A percentile compares a stretch with the other conserved stretches of the same genome.
phyloP scores from a whole-genome alignment of 2,888 invertebrate genomes.

The Bursaphelenchus okinawaensis region DNA sequence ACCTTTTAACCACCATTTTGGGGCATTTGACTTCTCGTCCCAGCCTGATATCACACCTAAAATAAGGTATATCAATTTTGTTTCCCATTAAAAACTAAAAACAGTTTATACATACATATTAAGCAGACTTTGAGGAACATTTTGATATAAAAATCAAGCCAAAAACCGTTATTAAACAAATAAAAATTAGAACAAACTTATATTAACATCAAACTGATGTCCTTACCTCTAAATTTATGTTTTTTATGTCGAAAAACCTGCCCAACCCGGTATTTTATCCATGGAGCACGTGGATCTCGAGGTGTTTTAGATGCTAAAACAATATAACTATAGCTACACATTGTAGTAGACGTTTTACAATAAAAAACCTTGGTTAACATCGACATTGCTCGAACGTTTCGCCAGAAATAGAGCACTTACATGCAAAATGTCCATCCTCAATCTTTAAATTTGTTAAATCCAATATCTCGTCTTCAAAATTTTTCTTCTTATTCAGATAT shows the following conservation, averaged over 20 bases:
- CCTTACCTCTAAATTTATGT: background rate
- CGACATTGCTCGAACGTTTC: too few species aligned
- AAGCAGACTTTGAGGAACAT: too few species aligned
- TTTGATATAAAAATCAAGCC: too few species aligned
- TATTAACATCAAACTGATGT: background rate
- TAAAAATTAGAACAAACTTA: background rate
- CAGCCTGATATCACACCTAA: slow-evolving; percentile 64
- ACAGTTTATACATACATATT: too few species aligned
- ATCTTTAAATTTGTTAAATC: background rate
- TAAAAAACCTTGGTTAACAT: too few species aligned
- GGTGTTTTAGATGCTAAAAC: slow-evolving; percentile 56
- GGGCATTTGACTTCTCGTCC: slow-evolving; percentile 62
- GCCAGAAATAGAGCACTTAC: too few species aligned
- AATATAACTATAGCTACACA: too few species aligned
- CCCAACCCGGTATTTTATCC: slow-evolving; percentile 62
- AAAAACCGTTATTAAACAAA: too few species aligned
- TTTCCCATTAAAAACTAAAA: too few species aligned
- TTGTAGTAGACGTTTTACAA: too few species aligned
- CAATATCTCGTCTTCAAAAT: background rate
- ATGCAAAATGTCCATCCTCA: background rate
- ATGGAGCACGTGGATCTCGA: slow-evolving; percentile 58
- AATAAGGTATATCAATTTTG: too few species aligned
- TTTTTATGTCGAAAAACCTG: slow-evolving; percentile 62
- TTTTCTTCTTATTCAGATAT: background rate
- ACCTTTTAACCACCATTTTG: slow-evolving; percentile 60